phyloP scores from a whole-genome alignment of 2,797 vertebrate species.

The Acropternis orthonyx region DNA sequence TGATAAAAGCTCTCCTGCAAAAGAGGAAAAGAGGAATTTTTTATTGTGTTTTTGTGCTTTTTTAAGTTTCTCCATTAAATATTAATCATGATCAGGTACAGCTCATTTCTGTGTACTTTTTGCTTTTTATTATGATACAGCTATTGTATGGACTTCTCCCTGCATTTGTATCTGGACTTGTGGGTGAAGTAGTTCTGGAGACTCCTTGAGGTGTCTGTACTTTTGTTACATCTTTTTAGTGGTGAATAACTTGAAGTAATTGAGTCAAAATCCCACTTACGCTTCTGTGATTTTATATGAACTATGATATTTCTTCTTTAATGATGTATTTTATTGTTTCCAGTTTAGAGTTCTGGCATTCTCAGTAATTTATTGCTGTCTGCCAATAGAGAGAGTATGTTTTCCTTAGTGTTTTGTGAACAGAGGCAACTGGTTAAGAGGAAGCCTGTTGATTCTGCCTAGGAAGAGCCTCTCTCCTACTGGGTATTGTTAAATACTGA shows the following conservation, averaged over 20 bases:
- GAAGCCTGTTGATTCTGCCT: neutral
- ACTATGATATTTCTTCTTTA: neutral
- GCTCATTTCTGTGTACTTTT: neutral
- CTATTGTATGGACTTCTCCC: neutral
- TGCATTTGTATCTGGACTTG: neutral
- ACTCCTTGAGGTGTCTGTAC: neutral
- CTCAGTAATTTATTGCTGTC: neutral
- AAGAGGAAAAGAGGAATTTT: neutral
- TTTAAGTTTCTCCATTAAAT: neutral
- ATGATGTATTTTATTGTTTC: neutral
- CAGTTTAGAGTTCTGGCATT: neutral
- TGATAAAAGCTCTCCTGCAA: neutral
- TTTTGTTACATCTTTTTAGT: neutral
- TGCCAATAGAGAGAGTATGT: neutral
- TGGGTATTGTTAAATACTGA: neutral
- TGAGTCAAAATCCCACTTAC: neutral
- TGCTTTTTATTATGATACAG: neutral
- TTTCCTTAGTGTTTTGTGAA: neutral
- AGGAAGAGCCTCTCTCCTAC: neutral
- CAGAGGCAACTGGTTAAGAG: neutral
- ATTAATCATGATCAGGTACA: neutral
- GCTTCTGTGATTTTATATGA: neutral
- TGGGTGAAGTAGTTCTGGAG: neutral
- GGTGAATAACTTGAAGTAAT: neutral
- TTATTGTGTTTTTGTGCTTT: neutral